These are phyloP conservation scores for Poecile atricapillus DNA, from an alignment of 2,113 vertebrate species.

Conservation along the genomic window DNA sequence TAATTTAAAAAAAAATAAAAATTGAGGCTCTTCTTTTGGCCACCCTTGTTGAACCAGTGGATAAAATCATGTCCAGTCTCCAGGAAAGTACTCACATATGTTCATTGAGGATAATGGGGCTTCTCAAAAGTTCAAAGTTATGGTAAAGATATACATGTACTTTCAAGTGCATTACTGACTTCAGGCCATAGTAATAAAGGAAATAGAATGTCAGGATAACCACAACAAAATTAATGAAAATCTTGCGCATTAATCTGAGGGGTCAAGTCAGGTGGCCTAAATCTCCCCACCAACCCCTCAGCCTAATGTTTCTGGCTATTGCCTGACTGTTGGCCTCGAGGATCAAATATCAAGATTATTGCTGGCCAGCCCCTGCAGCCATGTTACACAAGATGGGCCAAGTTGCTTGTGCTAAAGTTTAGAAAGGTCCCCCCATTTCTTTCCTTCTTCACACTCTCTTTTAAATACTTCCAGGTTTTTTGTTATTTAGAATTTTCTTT, in stretches of 20 bases:
- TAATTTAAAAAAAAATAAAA: not conserved
- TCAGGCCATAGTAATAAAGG: not conserved
- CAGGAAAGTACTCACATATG: not conserved
- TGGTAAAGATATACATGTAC: not conserved
- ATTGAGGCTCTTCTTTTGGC: not conserved
- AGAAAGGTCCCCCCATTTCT: not conserved
- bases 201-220: not conserved
- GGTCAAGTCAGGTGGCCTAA: not conserved
- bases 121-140: not conserved
- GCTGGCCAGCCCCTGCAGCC: not conserved
- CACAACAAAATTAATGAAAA: not conserved
- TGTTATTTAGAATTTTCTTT: not conserved
- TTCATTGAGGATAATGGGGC: not conserved
- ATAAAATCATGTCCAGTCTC: not conserved
- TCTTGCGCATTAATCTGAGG: not conserved
- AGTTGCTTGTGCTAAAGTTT: not conserved
- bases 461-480: not conserved
- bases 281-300: not conserved
- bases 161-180: not conserved
- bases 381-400: fast-evolving
- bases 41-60: not conserved
- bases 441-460: not conserved
- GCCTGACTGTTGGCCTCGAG: not conserved
- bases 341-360: not conserved
- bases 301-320: not conserved